Percentiles rank a stretch among this genome's conserved stretches.
Evolutionary conservation across 1,140 invertebrate species (phyloP).

Genomic region (Phenacoccus solenopsis): DNA sequence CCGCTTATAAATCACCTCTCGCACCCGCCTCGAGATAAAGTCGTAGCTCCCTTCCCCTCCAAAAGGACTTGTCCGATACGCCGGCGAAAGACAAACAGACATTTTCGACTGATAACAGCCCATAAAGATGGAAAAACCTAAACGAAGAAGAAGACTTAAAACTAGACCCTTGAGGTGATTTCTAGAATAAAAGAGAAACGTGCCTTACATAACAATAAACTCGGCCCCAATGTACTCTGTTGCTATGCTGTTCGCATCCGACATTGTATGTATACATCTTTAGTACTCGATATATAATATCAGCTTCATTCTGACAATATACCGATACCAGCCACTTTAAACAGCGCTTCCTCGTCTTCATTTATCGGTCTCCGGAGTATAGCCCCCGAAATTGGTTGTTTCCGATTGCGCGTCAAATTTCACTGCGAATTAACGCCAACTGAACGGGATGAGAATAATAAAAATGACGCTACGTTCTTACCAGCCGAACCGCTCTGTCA

Average conservation of each 20-base stretch:
- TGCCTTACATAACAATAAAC: not conserved
- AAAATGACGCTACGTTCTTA: not conserved
- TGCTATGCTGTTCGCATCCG: slow-evolving; percentile 15
- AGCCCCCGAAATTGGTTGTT: slow-evolving; percentile 10
- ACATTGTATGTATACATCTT: slow-evolving; percentile 17
- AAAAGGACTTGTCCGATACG: not conserved
- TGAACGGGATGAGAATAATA: slow-evolving; percentile 7
- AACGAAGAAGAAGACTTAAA: slow-evolving; percentile 5
- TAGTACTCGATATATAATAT: slow-evolving; percentile 14
- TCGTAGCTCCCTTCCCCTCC: not conserved
- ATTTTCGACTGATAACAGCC: not conserved
- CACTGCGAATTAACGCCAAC: slow-evolving; percentile 15
- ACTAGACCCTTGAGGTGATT: slow-evolving; percentile 14
- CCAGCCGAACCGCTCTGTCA: no score
- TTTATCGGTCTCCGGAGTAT: slow-evolving; percentile 14
- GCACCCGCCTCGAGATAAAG: not conserved
- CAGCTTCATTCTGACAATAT: slow-evolving; percentile 15
- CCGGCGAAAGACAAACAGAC: not conserved
- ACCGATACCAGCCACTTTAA: slow-evolving; percentile 10
- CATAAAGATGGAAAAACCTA: slow-evolving; percentile 2
- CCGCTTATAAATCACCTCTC: not conserved
- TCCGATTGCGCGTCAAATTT: slow-evolving; percentile 16
- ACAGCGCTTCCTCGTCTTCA: slow-evolving; percentile 13
- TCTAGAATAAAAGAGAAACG: slow-evolving; percentile 14
- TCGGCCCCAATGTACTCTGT: not conserved